A percentile compares a stretch with the other conserved stretches of the same genome.
Evolutionary conservation across 2,113 vertebrate species (phyloP).

Genomic region (Charina bottae): DNA sequence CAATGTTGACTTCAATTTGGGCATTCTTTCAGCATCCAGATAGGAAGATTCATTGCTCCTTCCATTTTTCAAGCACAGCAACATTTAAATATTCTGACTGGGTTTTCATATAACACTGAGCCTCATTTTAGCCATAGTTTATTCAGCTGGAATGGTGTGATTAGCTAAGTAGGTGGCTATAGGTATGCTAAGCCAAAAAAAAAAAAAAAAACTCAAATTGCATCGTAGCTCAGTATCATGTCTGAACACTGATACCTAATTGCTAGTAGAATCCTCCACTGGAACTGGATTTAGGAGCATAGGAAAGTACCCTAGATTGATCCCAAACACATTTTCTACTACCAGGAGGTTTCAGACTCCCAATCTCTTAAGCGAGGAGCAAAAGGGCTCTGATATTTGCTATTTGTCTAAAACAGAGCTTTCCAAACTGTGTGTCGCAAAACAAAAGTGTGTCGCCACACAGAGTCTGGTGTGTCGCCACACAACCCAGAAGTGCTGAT

Average conservation of each 20-base stretch:
- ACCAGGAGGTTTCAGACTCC: neutral
- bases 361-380: too few species aligned
- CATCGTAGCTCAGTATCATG: too few species aligned
- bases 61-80: neutral
- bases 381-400: neutral
- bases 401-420: neutral
- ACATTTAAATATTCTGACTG: neutral
- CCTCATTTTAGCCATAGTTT: neutral
- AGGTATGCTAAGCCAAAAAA: neutral
- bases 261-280: neutral
- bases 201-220: too few species aligned
- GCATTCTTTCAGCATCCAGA: slow-evolving; percentile 36
- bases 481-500: too few species aligned
- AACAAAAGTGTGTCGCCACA: too few species aligned
- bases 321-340: neutral
- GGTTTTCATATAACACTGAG: neutral
- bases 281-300: neutral
- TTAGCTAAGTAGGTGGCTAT: neutral
- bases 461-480: too few species aligned
- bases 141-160: neutral
- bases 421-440: too few species aligned
- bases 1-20: slow-evolving; percentile 33
- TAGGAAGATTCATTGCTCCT: slow-evolving; percentile 41
- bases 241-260: neutral
- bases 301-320: too few species aligned